A percentile compares a stretch with the other conserved stretches of the same genome.
Conservation (phyloP, 1,140 invertebrate genomes). For the Drosophila chauvacae region DNA sequence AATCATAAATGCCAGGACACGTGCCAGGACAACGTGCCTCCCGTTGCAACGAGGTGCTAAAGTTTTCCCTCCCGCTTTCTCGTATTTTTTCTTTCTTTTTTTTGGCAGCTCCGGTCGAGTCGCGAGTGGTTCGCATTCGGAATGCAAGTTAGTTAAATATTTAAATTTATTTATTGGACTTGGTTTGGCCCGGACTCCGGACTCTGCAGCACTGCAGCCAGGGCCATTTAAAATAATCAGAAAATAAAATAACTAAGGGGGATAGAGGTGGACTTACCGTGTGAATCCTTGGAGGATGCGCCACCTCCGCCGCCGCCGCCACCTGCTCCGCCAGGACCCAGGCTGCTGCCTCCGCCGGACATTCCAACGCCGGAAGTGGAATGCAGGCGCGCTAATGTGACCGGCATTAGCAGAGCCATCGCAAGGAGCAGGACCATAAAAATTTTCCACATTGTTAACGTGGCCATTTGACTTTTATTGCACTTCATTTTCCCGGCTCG, state of each 20-base stretch:
- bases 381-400: conserved; percentile 82
- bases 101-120: conserved; percentile 31
- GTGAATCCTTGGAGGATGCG: conserved; percentile 70
- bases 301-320: conserved; percentile 29
- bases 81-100: not conserved
- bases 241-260: conserved; percentile 37
- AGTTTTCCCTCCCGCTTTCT: conserved; percentile 34
- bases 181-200: conserved; percentile 8
- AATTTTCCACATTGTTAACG: conserved; percentile 84
- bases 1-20: conserved; percentile 78
- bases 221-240: conserved; percentile 75
- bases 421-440: conserved; percentile 73
- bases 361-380: conserved; percentile 64
- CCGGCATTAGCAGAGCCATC: conserved; percentile 71
- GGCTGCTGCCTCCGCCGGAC: conserved; percentile 38
- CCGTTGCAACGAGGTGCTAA: conserved; percentile 70
- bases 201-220: conserved; percentile 1
- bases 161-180: conserved; percentile 80
- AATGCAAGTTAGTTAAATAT: conserved; percentile 75
- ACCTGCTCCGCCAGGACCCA: conserved; percentile 47
- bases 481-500: conserved; percentile 71
- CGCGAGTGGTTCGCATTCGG: conserved; percentile 39
- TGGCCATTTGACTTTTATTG: conserved; percentile 84
- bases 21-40: conserved; percentile 53
- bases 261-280: conserved; percentile 72